A percentile compares a stretch with the other conserved stretches of the same genome.
phyloP scores from a whole-genome alignment of 1,140 invertebrate genomes.

The Paracyclopina nana region DNA sequence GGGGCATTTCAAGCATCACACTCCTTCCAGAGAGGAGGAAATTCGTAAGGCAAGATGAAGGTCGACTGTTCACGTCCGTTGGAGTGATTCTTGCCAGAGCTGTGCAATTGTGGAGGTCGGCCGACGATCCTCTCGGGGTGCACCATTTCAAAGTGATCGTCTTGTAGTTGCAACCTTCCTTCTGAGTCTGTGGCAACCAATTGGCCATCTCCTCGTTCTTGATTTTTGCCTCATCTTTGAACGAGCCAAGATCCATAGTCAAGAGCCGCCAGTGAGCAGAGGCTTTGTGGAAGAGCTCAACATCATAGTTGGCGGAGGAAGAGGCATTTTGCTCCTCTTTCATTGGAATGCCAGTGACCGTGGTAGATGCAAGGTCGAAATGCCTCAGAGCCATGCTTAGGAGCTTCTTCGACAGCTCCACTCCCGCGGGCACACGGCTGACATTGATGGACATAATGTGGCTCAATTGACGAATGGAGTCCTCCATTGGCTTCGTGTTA shows the following conservation, averaged over 20 bases:
- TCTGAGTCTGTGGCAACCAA: constrained; percentile 30
- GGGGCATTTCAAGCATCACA: constrained; percentile 80
- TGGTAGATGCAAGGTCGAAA: constrained; percentile 80
- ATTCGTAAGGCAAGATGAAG: constrained; percentile 86
- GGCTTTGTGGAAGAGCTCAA: constrained; percentile 75
- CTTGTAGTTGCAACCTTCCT: constrained; percentile 44
- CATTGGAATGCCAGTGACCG: constrained; percentile 95
- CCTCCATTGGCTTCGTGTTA: constrained; percentile 19
- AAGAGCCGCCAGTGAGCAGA: constrained; percentile 58
- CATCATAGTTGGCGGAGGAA: constrained; percentile 93
- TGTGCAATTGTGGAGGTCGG: constrained; percentile 53
- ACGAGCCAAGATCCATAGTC: constrained; percentile 25
- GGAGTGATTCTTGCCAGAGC: constrained; percentile 66
- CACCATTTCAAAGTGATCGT: constrained; percentile 85
- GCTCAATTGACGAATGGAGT: constrained; percentile 23
- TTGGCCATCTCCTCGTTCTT: no score
- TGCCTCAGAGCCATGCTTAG: constrained; percentile 42
- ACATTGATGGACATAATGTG: constrained; percentile 24
- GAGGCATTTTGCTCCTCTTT: constrained; percentile 97
- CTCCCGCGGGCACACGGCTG: constrained; percentile 31
- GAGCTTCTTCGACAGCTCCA: constrained; percentile 39
- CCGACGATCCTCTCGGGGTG: constrained; percentile 59
- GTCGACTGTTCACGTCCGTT: constrained; percentile 78
- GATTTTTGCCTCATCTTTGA: constrained; percentile 27
- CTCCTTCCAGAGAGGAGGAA: constrained; percentile 61